Evolutionary conservation across 1,140 invertebrate genomes (phyloP).

Genomic region (Pseudomyrmex flavicornis): DNA sequence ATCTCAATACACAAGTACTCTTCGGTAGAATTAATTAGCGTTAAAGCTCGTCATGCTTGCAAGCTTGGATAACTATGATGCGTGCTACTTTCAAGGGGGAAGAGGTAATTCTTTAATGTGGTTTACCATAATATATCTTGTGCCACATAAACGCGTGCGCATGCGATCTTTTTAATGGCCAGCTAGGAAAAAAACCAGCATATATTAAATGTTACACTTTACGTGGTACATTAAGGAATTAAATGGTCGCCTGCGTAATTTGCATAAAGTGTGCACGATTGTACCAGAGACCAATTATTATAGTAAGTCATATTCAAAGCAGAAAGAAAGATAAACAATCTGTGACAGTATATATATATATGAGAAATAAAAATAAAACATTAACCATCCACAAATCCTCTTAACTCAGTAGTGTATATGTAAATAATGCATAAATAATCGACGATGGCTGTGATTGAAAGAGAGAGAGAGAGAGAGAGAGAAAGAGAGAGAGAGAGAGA

Average conservation of each 20-base stretch:
- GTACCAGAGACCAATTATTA: constrained; percentile 24
- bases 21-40: constrained; percentile 72
- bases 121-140: constrained; percentile 55
- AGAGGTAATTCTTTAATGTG: constrained; percentile 35
- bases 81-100: constrained; percentile 48
- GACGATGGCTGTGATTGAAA: no score
- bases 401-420: no score
- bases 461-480: no score
- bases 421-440: no score
- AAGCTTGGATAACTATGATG: constrained; percentile 47
- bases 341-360: neutral
- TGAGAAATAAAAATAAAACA: constrained; percentile 7
- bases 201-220: constrained; percentile 42
- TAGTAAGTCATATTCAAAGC: constrained; percentile 1
- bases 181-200: neutral
- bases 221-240: constrained; percentile 43
- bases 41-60: constrained; percentile 59
- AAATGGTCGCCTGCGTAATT: constrained; percentile 31
- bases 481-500: no score
- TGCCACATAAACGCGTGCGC: constrained; percentile 17
- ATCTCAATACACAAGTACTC: constrained; percentile 60
- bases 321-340: constrained; percentile 16
- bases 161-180: neutral
- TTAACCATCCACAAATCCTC: neutral
- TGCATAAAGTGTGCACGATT: constrained; percentile 24